Evolutionary conservation across 2,888 invertebrate genomes (phyloP), one percentile per base, ranked within the genome.

Genomic region (Parnassius glacialis): DNA sequence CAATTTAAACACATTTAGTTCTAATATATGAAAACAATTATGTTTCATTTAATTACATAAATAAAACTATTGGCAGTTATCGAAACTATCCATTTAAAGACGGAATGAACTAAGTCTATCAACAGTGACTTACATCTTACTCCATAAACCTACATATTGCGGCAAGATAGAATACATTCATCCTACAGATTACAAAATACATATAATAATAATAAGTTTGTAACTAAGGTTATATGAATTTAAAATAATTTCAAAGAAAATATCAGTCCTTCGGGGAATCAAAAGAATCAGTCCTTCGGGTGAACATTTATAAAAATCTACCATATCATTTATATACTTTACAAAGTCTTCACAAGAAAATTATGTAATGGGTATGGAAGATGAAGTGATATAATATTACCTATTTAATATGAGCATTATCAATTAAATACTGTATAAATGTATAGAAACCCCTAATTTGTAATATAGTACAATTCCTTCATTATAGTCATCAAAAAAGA

Each of bases 391-490:
- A 65, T 61, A 65, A 59, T 67, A 70, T 59, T 57, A 66, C 67
- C 62, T 61, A 67, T 65, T 68, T 69, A 58, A 66, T 48, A 59
- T 74, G 69, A 74, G 72, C 68, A 68, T 65, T 55, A 67, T 45
- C 45, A 34, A 57, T 52, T 54, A 45, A 11, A 44, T 43, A 47
- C 47, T 48, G 71, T 76, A 70, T 78, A 73, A 69, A 74, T 65
- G 62, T 69, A 68, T 74, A 72, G 66, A 73, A 79, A 79, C 80
- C 69, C 63, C 68, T 78, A 79, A 75, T 81, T 78, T 76, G 79
- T 67, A 74, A 72, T 69, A 72, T 70, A 70, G 61, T 67, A 79
- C 66, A 76, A 78, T 74, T 75, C 77, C 74, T 71, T 74, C 63
- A 62, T 70, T 72, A 73, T 71, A 72, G 68, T 65, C 61, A 72